These are phyloP conservation scores for Diacarnus erythraeanus DNA, from an alignment of 37 sponge, comb jelly and placozoan genomes.

Conservation along the genomic window DNA sequence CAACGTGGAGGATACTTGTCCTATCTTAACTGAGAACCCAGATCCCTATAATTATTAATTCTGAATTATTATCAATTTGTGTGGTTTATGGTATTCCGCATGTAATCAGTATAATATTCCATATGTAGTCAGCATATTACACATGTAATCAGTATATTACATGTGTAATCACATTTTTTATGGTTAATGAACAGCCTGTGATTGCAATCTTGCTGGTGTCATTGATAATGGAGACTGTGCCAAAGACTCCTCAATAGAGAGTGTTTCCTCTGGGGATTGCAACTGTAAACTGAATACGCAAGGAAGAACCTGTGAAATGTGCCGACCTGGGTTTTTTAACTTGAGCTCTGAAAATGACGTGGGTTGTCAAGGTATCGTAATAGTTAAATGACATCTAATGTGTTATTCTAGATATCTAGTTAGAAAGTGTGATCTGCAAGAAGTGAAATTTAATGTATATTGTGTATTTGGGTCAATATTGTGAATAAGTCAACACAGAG, in stretches of 20 bases:
- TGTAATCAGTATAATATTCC: no score
- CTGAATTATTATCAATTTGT: background rate
- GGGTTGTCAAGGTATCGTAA: constrained; percentile 74
- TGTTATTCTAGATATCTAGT: no score
- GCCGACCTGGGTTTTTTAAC: constrained; percentile 56
- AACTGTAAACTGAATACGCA: constrained; percentile 49
- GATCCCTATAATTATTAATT: no score
- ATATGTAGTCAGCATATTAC: no score
- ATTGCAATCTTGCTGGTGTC: constrained; percentile 63
- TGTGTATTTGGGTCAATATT: no score
- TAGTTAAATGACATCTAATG: background rate
- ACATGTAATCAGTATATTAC: no score
- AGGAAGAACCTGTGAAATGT: constrained; percentile 55
- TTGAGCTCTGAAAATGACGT: constrained; percentile 57
- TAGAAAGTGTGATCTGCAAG: no score
- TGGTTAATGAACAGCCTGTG: constrained; percentile 53
- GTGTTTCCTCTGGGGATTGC: constrained; percentile 39
- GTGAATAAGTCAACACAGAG: no score
- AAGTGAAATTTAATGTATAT: no score
- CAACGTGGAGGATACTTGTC: no score
- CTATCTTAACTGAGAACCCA: no score
- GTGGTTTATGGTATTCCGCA: background rate
- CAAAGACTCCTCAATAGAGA: background rate
- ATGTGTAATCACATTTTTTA: background rate
- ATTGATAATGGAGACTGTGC: constrained; percentile 59